Percentiles rank a stretch among this genome's conserved stretches.
These are phyloP conservation scores for Ceratosolen fusciceps DNA, from an alignment of 1,140 invertebrate genomes.

Conservation along the genomic window DNA sequence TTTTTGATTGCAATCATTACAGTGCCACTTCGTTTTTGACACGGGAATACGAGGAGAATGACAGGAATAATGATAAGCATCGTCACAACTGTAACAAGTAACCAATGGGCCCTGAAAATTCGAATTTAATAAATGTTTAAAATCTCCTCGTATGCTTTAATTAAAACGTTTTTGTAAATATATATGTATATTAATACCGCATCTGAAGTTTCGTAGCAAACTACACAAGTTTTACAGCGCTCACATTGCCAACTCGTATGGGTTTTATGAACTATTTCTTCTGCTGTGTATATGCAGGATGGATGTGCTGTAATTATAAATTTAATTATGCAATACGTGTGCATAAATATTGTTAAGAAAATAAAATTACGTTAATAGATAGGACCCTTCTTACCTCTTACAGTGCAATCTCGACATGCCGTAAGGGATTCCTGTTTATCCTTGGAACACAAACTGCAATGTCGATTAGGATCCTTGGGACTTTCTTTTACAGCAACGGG, in stretches of 20 bases:
- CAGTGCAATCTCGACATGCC: constrained; percentile 84
- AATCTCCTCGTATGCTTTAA: neutral
- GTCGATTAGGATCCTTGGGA: constrained; percentile 70
- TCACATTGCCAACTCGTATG: constrained; percentile 82
- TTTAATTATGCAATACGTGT: constrained; percentile 25
- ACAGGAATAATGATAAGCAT: constrained; percentile 85
- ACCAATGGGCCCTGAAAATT: constrained; percentile 72
- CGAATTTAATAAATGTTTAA: constrained; percentile 30
- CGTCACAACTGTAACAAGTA: constrained; percentile 86
- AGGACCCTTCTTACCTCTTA: constrained; percentile 76
- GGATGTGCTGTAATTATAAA: constrained; percentile 74
- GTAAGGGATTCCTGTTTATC: constrained; percentile 77
- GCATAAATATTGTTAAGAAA: constrained; percentile 29
- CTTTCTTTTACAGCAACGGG: constrained; percentile 52
- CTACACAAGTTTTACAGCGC: constrained; percentile 79
- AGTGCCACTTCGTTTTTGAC: constrained; percentile 65
- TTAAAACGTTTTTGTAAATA: constrained; percentile 30
- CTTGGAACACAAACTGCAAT: constrained; percentile 69
- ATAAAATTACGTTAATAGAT: constrained; percentile 27
- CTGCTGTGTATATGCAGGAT: constrained; percentile 76
- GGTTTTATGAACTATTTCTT: constrained; percentile 76
- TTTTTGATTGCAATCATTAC: constrained; percentile 63
- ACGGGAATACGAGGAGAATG: constrained; percentile 76
- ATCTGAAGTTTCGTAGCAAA: constrained; percentile 80
- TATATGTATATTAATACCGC: constrained; percentile 72